phyloP scores from a whole-genome alignment of 1,140 invertebrate genomes.

The Plectus sambesii region DNA sequence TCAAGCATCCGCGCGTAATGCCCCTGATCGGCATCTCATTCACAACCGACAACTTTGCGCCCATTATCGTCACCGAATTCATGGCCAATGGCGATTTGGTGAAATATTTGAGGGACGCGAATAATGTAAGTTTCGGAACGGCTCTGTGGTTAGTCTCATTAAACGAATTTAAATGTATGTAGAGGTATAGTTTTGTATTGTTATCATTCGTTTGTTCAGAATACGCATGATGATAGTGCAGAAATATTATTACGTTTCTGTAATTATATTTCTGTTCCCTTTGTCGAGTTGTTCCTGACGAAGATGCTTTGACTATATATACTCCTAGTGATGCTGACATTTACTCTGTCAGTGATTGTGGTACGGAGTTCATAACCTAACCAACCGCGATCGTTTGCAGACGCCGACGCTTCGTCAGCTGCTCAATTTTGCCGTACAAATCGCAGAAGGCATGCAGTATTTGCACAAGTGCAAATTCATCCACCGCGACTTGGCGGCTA shows the following conservation, averaged over 20 bases:
- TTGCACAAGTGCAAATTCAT: constrained; percentile 47
- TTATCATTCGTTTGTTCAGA: too few relatives aligned
- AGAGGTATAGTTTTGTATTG: too few relatives aligned
- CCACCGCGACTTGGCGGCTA: constrained; percentile 49
- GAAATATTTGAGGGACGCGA: constrained; percentile 48
- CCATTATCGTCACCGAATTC: constrained; percentile 50
- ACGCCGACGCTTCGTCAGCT: constrained; percentile 50
- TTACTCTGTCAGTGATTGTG: too few relatives aligned
- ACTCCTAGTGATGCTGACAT: too few relatives aligned
- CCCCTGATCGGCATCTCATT: constrained; percentile 50
- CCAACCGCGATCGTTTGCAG: constrained; percentile 34
- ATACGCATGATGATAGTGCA: too few relatives aligned
- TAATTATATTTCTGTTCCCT: too few relatives aligned
- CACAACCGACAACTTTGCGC: constrained; percentile 43
- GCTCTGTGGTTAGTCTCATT: neutral
- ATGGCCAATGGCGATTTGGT: constrained; percentile 51
- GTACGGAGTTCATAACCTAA: too few relatives aligned
- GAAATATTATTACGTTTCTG: too few relatives aligned
- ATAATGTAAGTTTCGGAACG: constrained; percentile 42
- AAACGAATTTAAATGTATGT: too few relatives aligned
- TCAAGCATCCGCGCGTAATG: constrained; percentile 50
- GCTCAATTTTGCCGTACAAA: constrained; percentile 49
- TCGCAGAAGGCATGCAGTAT: constrained; percentile 49
- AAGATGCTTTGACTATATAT: too few relatives aligned
- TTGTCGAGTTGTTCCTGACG: too few relatives aligned